Conservation (phyloP, 2,888 invertebrate species). For the Salticus scenicus region DNA sequence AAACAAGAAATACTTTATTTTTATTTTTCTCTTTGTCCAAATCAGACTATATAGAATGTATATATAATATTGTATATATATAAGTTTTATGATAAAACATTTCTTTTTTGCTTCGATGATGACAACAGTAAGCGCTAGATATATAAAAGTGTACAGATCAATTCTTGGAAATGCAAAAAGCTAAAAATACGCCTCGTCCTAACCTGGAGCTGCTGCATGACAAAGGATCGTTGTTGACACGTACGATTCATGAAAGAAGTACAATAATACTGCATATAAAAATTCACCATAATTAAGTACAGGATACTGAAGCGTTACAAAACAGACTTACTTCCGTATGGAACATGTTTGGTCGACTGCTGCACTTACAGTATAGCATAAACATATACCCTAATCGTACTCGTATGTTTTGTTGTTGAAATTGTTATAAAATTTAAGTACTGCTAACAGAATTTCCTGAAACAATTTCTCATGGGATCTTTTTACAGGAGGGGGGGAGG, state of each 20-base stretch:
- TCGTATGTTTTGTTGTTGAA: no score
- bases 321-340: neutral
- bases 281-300: neutral
- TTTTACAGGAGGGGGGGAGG: no score
- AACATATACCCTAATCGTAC: no score
- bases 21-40: conserved; percentile 63
- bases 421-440: no score
- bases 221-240: neutral
- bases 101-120: conserved; percentile 51
- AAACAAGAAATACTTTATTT: conserved; percentile 68
- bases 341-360: neutral
- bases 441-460: no score
- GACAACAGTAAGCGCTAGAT: conserved; percentile 64
- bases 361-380: no score
- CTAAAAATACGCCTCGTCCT: conserved; percentile 56
- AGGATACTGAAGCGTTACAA: neutral
- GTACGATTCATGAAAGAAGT: conserved; percentile 11
- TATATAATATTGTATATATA: conserved; percentile 59
- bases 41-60: conserved; percentile 65
- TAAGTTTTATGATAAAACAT: conserved; percentile 62
- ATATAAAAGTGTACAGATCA: conserved; percentile 60
- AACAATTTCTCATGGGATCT: no score
- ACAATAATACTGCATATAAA: neutral
- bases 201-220: conserved; percentile 52
- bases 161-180: conserved; percentile 57